Percentiles rank a stretch among this genome's conserved stretches.
Conservation (phyloP, 2,888 invertebrate species). For the Aradus depressus region DNA sequence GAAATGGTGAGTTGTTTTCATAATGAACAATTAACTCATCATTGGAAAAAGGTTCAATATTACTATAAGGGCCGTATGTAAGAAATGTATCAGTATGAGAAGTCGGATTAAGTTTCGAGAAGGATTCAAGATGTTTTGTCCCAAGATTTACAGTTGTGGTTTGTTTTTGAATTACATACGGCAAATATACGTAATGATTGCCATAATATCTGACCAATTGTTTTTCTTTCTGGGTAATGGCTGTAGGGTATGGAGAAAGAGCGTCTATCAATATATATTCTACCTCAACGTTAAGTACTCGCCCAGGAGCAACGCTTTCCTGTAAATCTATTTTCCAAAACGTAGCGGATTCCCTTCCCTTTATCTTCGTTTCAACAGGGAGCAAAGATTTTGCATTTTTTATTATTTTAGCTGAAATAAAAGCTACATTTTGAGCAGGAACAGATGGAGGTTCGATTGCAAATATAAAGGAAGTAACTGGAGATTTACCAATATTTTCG, state of each 20-base stretch:
- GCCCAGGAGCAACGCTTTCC: constrained; percentile 42
- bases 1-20: constrained; percentile 92
- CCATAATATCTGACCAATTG: constrained; percentile 84
- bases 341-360: constrained; percentile 38
- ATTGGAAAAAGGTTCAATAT: constrained; percentile 47
- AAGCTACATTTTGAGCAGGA: constrained; percentile 55
- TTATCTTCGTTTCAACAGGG: constrained; percentile 41
- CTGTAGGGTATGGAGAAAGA: constrained; percentile 71
- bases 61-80: constrained; percentile 79
- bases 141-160: constrained; percentile 68
- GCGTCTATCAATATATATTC: constrained; percentile 67
- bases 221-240: constrained; percentile 85
- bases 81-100: constrained; percentile 68
- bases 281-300: constrained; percentile 41
- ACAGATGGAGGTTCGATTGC: constrained; percentile 53
- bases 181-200: constrained; percentile 70
- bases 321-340: constrained; percentile 50
- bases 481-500: constrained; percentile 67
- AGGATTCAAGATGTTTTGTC: constrained; percentile 68
- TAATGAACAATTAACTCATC: constrained; percentile 73
- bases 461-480: constrained; percentile 58
- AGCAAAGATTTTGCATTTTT: constrained; percentile 37
- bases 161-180: constrained; percentile 69
- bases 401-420: constrained; percentile 49
- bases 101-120: constrained; percentile 70